Evolutionary conservation across 2,113 vertebrate species (phyloP), one percentile per base, ranked within the genome.

Genomic region (Spheniscus mendiculus): DNA sequence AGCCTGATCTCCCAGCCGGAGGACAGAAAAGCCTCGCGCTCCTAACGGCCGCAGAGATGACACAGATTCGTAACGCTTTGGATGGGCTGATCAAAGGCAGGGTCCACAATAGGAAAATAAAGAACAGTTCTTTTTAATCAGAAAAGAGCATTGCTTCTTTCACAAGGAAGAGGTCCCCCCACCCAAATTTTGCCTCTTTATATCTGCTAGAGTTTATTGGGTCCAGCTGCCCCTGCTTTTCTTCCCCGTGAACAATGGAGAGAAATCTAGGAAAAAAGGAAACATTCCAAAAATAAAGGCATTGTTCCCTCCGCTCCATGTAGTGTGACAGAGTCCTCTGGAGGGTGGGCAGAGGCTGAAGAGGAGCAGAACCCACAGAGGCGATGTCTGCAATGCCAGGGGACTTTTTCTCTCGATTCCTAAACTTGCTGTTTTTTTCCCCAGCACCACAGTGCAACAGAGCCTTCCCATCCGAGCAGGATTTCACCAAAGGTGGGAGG

Each of bases 221-320:
- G 86, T 66, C 81, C 90, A 92, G 81, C 81, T 85, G 74, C 85
- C 81, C 81, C 40, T 15, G 45, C n/a, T 62, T 61, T 50, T 27
- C 17, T 32, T 38, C 25, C 47, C 62, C 3, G 0, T 34, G 50
- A 71, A 80, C 80, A 95, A 92, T 44, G n/a, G 63, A 40, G n/a
- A 85, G 86, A 77, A 86, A 95, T 89, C 81, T 44, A 85, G 86
- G 86, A 71, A 65, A 86, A 95, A 85, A 71, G 74, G 69, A 76
- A 71, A 61, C 56, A 77, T 89, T 65, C 85, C 62, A 30, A 80
- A 89, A 89, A 65, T 71, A 59, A 81, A 66, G 38, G 45, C 45
- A 44, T 42, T 70, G 62, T 44, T 81, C 74, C 69, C 59, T 76
- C 38, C 15, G n/a, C 78, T 17, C 53, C 65, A 12, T 1, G 15